Conservation (phyloP, 2,113 vertebrate genomes). For the Sylvilagus bachmani region DNA sequence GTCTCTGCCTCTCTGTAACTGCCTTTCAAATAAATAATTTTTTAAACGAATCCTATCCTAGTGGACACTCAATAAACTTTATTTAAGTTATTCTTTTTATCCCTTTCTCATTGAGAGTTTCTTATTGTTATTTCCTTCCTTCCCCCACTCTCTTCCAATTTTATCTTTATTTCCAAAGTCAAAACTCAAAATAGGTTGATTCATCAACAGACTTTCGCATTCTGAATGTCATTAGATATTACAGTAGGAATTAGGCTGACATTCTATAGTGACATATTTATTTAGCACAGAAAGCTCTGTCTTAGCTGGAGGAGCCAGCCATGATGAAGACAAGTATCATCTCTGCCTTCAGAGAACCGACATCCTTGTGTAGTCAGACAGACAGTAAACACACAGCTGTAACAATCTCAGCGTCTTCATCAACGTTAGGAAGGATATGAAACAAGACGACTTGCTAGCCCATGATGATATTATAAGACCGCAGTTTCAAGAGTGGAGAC, state of each 20-base stretch:
- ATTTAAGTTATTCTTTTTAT: background rate
- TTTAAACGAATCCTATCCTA: background rate
- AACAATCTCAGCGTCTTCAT: background rate
- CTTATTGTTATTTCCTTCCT: background rate
- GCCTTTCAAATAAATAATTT: no score
- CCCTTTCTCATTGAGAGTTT: background rate
- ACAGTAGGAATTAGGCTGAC: background rate
- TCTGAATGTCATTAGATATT: background rate
- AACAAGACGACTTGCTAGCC: background rate
- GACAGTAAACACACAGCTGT: background rate
- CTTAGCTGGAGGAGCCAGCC: background rate
- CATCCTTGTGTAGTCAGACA: background rate
- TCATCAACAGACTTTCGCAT: background rate
- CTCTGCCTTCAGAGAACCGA: background rate
- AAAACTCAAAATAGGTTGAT: conserved; percentile 28
- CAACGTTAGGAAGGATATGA: background rate
- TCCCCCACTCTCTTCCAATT: background rate
- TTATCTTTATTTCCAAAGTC: conserved; percentile 19
- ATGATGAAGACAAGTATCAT: conserved; percentile 11
- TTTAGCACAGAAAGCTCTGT: background rate
- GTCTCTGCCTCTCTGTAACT: no score
- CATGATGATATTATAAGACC: background rate
- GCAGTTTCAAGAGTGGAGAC: background rate
- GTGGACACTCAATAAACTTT: background rate
- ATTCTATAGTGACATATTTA: conserved; percentile 15